These are phyloP conservation scores for Nasonia oneida DNA, from an alignment of 2,888 invertebrate species.

Conservation along the genomic window DNA sequence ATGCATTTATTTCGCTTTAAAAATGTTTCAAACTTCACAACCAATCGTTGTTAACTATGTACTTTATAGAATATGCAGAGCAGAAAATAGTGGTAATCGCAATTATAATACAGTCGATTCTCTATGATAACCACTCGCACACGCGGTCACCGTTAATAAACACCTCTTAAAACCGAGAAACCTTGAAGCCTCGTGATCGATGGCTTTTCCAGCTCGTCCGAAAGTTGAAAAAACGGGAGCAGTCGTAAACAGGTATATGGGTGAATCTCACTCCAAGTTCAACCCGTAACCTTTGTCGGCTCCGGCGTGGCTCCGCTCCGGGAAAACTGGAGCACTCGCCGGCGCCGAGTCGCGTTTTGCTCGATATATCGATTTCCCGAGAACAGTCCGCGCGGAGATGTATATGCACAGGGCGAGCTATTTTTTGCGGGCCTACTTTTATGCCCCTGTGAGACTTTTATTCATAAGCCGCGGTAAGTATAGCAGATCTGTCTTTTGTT, in stretches of 20 bases:
- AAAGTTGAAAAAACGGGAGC: background rate
- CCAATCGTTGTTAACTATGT: too few species aligned
- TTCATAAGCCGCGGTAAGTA: background rate
- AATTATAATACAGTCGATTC: too few species aligned
- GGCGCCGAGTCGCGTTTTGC: constrained; percentile 42
- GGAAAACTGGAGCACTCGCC: constrained; percentile 46
- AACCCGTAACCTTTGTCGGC: constrained; percentile 31
- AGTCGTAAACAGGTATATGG: background rate
- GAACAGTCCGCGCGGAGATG: constrained; percentile 38
- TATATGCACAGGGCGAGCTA: background rate
- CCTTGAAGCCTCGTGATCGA: background rate
- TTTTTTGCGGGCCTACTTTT: constrained; percentile 52
- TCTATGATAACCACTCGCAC: too few species aligned
- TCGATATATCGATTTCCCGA: constrained; percentile 75
- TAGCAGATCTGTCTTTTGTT: background rate
- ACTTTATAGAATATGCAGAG: too few species aligned
- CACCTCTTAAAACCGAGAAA: too few species aligned
- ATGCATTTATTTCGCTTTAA: too few species aligned
- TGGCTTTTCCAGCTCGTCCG: background rate
- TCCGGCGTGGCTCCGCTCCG: background rate
- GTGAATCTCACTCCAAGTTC: constrained; percentile 32
- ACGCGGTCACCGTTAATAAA: too few species aligned
- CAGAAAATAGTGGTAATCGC: background rate
- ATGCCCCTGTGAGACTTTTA: background rate
- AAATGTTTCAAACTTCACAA: too few species aligned